A percentile compares a stretch with the other conserved stretches of the same genome.
Conservation (phyloP, 2,113 vertebrate genomes). For the Pangasianodon gigas region DNA sequence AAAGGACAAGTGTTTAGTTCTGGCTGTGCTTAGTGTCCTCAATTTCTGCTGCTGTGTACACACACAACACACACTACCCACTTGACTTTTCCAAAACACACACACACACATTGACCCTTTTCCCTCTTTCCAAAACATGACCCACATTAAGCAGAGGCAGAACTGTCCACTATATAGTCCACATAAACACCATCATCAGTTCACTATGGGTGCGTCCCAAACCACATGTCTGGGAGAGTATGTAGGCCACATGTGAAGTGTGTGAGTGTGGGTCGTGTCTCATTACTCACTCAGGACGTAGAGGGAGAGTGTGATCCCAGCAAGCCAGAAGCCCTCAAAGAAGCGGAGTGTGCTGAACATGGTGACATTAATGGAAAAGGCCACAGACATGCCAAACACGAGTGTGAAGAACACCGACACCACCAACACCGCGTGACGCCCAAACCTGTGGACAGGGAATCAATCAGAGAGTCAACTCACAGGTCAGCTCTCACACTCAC, state of each 20-base stretch:
- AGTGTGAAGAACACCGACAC: constrained; percentile 89
- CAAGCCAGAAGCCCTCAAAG: constrained; percentile 97
- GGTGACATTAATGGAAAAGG: constrained; percentile 92
- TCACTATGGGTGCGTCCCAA: background rate
- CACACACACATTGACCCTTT: background rate
- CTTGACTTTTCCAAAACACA: background rate
- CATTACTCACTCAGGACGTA: constrained; percentile 88
- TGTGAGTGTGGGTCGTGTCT: background rate
- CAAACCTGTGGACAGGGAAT: constrained; percentile 76
- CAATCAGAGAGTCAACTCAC: background rate
- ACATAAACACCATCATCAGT: background rate
- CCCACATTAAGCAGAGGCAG: background rate
- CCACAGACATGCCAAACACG: constrained; percentile 91
- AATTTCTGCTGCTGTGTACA: background rate
- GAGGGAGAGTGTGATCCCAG: constrained; percentile 89
- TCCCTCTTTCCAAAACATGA: constrained; percentile 23
- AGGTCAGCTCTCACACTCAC: background rate
- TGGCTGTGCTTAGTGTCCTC: background rate
- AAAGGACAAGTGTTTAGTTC: background rate
- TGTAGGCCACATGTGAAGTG: background rate
- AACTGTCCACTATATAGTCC: background rate
- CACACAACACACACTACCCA: background rate
- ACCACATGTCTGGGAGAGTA: background rate
- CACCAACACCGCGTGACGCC: constrained; percentile 88
- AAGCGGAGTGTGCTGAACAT: constrained; percentile 99